These are phyloP conservation scores for Hapalemur alaotrensis DNA, from an alignment of 2,797 vertebrate species.

Conservation along the genomic window DNA sequence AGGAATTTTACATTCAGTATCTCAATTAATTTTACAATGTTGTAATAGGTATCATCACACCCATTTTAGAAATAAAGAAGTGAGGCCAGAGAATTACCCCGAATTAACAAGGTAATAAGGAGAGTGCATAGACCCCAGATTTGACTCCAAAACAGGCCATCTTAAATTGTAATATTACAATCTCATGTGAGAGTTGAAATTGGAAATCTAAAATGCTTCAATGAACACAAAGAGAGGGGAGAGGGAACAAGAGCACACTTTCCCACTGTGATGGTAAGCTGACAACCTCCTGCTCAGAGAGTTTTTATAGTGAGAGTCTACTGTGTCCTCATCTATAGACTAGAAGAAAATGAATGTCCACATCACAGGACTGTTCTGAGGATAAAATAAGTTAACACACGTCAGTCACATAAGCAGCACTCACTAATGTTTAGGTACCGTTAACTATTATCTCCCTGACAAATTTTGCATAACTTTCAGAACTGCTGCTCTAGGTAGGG, in stretches of 20 bases:
- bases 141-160: background rate
- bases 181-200: background rate
- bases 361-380: background rate
- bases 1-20: background rate
- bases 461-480: background rate
- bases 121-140: background rate
- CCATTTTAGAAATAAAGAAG: background rate
- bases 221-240: background rate
- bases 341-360: background rate
- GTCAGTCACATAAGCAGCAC: background rate
- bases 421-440: background rate
- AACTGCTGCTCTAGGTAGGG: background rate
- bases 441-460: background rate
- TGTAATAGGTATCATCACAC: background rate
- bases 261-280: background rate
- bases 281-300: no score
- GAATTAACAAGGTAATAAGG: background rate
- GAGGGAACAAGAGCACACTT: background rate
- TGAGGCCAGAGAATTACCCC: background rate
- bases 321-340: background rate
- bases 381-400: background rate
- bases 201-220: background rate
- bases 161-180: background rate
- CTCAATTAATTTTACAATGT: background rate
- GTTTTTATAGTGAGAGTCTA: background rate